Evolutionary conservation across 2,113 vertebrate genomes (phyloP), one percentile per base, ranked within the genome.

Genomic region (Phoenicopterus ruber): DNA sequence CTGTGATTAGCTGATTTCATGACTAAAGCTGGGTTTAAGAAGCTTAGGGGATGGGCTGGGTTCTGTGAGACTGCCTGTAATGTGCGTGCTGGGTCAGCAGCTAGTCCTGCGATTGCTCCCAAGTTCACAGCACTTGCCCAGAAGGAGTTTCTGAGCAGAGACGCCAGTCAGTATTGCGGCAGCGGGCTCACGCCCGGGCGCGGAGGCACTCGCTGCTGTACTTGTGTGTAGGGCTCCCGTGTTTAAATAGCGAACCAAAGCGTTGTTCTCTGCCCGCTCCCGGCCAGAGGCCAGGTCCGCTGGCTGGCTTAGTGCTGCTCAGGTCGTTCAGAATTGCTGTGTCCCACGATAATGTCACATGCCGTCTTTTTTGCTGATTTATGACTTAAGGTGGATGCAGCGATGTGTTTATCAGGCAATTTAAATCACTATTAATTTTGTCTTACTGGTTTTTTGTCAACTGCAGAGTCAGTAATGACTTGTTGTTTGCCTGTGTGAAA

Each of bases 221-320:
- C 65, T 34, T 6, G 20, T 14, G 26, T 28, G 44, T 6, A 7
- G 36, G 10, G 3, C 6, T 59, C 29, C 24, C 2, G 2, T 17
- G 17, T 36, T 59, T 10, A 17, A 38, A 14, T 3, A 2, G 6
- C 11, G 29, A 67, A 26, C 9, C 9, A 13, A 14, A 38, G n/a
- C 24, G 1, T 26, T 21, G 12, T 16, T 36, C 52, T 5, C 2
- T 8, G 17, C 3, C 25, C 0, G 0, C 16, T 4, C 36, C 5
- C 69, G 7, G 58, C 34, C 67, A 4, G 66, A 38, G 47, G 11
- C 38, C 46, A 3, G 36, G 8, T 57, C 42, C 12, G 10, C 22
- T 38, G 34, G 20, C 58, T 24, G 2, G 36, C 36, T 31, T 5
- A 10, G 58, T 18, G 50, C 20, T 25, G 38, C 67, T 59, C 46